These are phyloP conservation scores for Epizoanthus fatuus DNA, from an alignment of 92 coral and sea anemone species.

Conservation along the genomic window DNA sequence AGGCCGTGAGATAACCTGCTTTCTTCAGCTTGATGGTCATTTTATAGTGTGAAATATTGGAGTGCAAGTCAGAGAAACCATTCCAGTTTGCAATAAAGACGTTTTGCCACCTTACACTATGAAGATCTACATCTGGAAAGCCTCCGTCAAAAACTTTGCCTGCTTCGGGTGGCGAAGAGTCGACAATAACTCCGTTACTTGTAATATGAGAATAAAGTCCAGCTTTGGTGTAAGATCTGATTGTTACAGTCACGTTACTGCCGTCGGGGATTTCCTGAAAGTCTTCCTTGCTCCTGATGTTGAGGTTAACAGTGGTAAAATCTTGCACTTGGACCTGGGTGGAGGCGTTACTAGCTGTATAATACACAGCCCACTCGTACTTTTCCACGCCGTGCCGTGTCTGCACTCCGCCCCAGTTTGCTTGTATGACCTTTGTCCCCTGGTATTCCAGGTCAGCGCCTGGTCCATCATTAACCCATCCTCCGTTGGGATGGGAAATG, in stretches of 20 bases:
- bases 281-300: background rate
- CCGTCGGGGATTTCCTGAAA: constrained; percentile 1
- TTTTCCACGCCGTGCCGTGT: constrained; percentile 79
- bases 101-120: constrained; percentile 82
- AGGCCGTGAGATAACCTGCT: constrained; percentile 63
- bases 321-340: constrained; percentile 54
- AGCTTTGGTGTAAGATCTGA: constrained; percentile 90
- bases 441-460: constrained; percentile 86
- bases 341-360: constrained; percentile 41
- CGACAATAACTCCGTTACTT: constrained; percentile 91
- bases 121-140: constrained; percentile 61
- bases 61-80: constrained; percentile 78
- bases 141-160: constrained; percentile 76
- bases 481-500: constrained; percentile 83
- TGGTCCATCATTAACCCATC: constrained; percentile 93
- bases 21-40: constrained; percentile 70
- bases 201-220: constrained; percentile 81
- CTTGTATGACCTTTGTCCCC: constrained; percentile 72
- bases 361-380: constrained; percentile 85
- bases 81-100: constrained; percentile 88
- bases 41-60: constrained; percentile 76
- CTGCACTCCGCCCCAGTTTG: constrained; percentile 95
- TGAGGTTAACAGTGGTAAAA: constrained; percentile 67
- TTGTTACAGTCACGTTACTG: constrained; percentile 26
- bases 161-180: constrained; percentile 76